Percentiles rank a stretch among this genome's conserved stretches.
Evolutionary conservation across 1,140 invertebrate species (phyloP).

Genomic region (Cyrtorhinus lividipennis): DNA sequence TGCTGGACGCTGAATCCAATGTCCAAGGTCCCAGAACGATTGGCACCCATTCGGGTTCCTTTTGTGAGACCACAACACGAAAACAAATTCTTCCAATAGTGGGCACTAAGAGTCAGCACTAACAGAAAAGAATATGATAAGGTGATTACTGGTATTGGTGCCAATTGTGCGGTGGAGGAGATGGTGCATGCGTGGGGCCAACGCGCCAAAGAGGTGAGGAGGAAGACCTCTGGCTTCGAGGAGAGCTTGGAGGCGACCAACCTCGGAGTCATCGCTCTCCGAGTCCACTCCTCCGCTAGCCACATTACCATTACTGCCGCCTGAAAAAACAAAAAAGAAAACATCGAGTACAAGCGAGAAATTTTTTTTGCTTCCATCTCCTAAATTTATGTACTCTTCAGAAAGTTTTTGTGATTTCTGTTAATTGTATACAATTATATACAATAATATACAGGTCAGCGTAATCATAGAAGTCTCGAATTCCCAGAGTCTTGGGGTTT

Average conservation of each 20-base stretch:
- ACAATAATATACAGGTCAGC: too few relatives aligned
- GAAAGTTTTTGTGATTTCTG: too few relatives aligned
- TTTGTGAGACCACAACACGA: too few relatives aligned
- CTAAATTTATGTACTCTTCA: not conserved
- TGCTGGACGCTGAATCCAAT: too few relatives aligned
- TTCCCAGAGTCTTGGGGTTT: too few relatives aligned
- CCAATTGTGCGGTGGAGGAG: slow-evolving; percentile 86
- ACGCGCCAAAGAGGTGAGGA: slow-evolving; percentile 84
- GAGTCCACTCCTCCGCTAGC: slow-evolving; percentile 29
- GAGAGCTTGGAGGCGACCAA: slow-evolving; percentile 73
- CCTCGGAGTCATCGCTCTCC: slow-evolving; percentile 68
- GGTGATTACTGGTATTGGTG: slow-evolving; percentile 51
- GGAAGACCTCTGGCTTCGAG: slow-evolving; percentile 87
- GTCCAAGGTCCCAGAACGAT: too few relatives aligned
- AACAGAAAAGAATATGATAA: not conserved
- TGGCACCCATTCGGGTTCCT: too few relatives aligned
- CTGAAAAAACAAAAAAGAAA: not conserved
- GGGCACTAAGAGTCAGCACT: too few relatives aligned
- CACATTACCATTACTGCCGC: slow-evolving; percentile 26
- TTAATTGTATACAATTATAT: too few relatives aligned
- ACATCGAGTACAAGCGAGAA: not conserved
- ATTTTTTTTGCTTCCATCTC: slow-evolving; percentile 7
- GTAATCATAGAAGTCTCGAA: too few relatives aligned
- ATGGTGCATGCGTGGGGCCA: slow-evolving; percentile 95
- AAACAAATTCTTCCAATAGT: too few relatives aligned